These are phyloP conservation scores for Ochropleura leucogaster DNA, from an alignment of 2,888 invertebrate genomes.

Conservation along the genomic window DNA sequence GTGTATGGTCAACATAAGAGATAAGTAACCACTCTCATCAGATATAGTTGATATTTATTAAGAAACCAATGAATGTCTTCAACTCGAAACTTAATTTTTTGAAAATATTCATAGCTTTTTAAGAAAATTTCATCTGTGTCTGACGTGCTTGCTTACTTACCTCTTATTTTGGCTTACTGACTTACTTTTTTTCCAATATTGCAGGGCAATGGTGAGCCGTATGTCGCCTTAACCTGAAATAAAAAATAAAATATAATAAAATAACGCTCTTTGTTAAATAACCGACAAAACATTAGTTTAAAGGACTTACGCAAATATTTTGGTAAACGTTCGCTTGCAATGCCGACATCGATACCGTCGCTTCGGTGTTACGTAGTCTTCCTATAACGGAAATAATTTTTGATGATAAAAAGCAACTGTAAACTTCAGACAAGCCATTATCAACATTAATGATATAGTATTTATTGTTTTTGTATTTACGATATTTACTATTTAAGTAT, in stretches of 20 bases:
- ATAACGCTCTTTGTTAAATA: background rate
- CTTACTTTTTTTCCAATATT: conserved; percentile 65
- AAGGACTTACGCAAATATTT: conserved; percentile 76
- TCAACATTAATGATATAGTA: background rate
- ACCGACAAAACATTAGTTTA: background rate
- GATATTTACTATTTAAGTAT: no score
- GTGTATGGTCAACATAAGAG: background rate
- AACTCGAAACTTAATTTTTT: no score
- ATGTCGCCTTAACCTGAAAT: conserved; percentile 78
- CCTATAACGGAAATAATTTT: conserved; percentile 56
- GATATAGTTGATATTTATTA: no score
- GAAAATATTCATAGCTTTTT: no score
- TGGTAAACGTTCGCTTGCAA: conserved; percentile 73
- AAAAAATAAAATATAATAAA: conserved; percentile 2
- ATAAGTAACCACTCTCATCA: no score
- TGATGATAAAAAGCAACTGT: background rate
- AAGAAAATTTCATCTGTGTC: no score
- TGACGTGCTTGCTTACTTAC: no score
- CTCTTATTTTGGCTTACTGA: background rate
- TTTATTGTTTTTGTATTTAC: no score
- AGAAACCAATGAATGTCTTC: no score
- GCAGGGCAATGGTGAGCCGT: conserved; percentile 70
- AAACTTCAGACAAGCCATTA: background rate
- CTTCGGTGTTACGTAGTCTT: conserved; percentile 44
- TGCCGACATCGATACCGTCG: conserved; percentile 73